Percentiles rank a stretch among this genome's conserved stretches.
phyloP scores from a whole-genome alignment of 1,140 invertebrate species.

The Meloidogyne exigua region DNA sequence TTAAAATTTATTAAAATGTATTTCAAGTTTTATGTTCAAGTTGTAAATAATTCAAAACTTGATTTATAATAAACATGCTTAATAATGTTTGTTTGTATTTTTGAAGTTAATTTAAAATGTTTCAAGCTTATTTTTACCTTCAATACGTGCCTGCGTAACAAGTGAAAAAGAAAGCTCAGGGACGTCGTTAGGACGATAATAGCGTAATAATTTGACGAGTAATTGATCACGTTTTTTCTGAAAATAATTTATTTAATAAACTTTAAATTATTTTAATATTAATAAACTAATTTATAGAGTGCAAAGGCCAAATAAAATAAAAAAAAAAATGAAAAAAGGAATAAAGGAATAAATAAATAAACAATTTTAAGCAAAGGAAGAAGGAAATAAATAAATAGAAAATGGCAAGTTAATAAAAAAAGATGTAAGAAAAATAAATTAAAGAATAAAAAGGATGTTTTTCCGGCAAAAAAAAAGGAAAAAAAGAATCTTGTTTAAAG shows the following conservation, averaged over 20 bases:
- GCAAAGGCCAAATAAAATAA: background rate
- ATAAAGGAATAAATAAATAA: too few relatives aligned
- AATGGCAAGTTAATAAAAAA: too few relatives aligned
- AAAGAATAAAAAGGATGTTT: background rate
- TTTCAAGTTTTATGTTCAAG: background rate
- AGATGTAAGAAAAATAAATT: background rate
- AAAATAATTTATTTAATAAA: conserved; percentile 22
- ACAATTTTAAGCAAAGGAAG: too few relatives aligned
- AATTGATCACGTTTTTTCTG: conserved; percentile 43
- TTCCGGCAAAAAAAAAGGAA: background rate
- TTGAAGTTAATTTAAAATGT: too few relatives aligned
- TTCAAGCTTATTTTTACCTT: conserved; percentile 7
- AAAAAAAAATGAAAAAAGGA: too few relatives aligned
- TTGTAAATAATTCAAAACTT: too few relatives aligned
- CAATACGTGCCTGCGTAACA: conserved; percentile 42
- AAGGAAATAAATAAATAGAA: too few relatives aligned
- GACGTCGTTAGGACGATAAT: conserved; percentile 44
- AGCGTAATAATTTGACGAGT: conserved; percentile 38
- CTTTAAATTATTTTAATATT: background rate
- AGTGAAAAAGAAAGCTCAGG: conserved; percentile 42
- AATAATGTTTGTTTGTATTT: too few relatives aligned
- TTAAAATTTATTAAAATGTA: background rate
- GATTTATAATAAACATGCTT: too few relatives aligned
- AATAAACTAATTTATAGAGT: background rate
- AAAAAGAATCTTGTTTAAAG: too few relatives aligned